phyloP scores from a whole-genome alignment of 2,797 vertebrate genomes.

The Oreortyx pictus region DNA sequence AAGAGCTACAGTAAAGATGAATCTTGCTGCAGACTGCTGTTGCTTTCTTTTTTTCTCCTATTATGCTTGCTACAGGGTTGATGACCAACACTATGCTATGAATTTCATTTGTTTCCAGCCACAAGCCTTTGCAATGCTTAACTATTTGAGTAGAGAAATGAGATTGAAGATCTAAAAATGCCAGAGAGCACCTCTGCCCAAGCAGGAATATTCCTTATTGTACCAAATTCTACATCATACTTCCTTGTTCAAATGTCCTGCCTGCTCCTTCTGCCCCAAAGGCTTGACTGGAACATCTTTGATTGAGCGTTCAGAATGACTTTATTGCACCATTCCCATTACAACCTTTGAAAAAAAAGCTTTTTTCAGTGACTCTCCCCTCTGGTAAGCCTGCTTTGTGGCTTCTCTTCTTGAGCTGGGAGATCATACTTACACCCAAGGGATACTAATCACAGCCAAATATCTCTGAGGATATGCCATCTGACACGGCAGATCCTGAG shows the following conservation, averaged over 20 bases:
- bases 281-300: conserved; percentile 59
- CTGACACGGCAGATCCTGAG: neutral
- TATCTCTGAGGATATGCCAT: neutral
- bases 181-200: conserved; percentile 4
- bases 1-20: neutral
- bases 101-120: conserved; percentile 28
- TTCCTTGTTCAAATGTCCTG: neutral
- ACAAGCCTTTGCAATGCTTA: conserved; percentile 18
- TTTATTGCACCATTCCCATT: conserved; percentile 81
- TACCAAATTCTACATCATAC: conserved; percentile 7
- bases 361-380: conserved; percentile 64
- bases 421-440: conserved; percentile 48
- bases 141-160: conserved; percentile 33
- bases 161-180: conserved; percentile 48
- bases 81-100: neutral
- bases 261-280: conserved; percentile 13
- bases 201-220: conserved; percentile 26
- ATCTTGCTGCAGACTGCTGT: neutral
- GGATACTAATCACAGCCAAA: conserved; percentile 22
- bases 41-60: neutral
- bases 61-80: neutral
- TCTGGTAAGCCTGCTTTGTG: conserved; percentile 74
- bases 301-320: conserved; percentile 44
- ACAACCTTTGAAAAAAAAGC: conserved; percentile 68
- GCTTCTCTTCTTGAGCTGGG: conserved; percentile 54